These are phyloP conservation scores for Aspiorhynchus laticeps DNA, from an alignment of 2,113 vertebrate genomes.

Conservation along the genomic window DNA sequence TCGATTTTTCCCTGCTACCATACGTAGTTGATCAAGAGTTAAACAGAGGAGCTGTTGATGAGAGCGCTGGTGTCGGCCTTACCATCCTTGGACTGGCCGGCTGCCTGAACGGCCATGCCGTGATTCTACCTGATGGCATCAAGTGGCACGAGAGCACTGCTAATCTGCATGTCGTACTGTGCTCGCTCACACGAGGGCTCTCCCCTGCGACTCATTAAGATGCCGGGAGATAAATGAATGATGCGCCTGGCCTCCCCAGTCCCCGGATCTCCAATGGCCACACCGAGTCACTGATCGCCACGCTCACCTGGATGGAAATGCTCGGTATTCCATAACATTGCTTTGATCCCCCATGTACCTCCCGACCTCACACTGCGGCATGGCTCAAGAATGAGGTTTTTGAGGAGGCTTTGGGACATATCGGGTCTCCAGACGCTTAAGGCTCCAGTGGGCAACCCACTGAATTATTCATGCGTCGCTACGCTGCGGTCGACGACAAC, in stretches of 20 bases:
- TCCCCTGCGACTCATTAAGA: too few relatives aligned
- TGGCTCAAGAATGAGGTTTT: neutral
- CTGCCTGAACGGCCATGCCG: too few relatives aligned
- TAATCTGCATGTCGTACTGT: too few relatives aligned
- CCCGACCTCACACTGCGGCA: neutral
- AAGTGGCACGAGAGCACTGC: too few relatives aligned
- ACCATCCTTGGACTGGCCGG: too few relatives aligned
- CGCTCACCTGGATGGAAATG: neutral
- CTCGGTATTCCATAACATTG: neutral
- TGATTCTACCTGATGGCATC: constrained; percentile 13
- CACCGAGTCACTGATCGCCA: neutral
- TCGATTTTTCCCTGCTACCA: too few relatives aligned
- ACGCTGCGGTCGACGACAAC: neutral
- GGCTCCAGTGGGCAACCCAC: too few relatives aligned
- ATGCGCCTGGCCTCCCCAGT: constrained; percentile 21
- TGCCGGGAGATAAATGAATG: constrained; percentile 54
- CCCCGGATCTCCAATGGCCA: too few relatives aligned
- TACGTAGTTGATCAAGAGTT: neutral
- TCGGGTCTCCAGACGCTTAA: too few relatives aligned
- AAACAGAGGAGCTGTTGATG: neutral
- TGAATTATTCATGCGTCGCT: constrained; percentile 12
- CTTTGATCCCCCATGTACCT: too few relatives aligned
- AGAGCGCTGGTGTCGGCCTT: neutral
- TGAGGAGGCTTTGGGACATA: neutral
- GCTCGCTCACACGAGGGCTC: too few relatives aligned